A percentile compares a stretch with the other conserved stretches of the same genome.
Evolutionary conservation across 1,140 invertebrate genomes (phyloP).

Genomic region (Drosophila seguyi): DNA sequence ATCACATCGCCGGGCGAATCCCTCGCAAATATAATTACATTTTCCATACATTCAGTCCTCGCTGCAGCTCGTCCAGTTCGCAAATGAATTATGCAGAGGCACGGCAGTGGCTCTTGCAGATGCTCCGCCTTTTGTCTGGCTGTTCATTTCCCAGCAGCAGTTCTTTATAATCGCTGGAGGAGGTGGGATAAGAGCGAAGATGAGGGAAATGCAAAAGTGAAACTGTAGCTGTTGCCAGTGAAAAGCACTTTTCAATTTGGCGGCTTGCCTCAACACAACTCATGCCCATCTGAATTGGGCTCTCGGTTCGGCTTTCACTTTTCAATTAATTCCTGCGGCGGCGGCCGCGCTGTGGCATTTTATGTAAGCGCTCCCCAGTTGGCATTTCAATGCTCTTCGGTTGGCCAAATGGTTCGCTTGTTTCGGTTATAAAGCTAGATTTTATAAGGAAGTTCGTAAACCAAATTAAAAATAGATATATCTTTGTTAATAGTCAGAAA

Average conservation of each 20-base stretch:
- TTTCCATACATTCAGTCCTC: constrained; percentile 47
- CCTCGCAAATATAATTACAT: constrained; percentile 59
- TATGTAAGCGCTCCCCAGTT: constrained; percentile 58
- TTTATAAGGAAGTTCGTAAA: too few species aligned
- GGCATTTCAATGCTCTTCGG: constrained; percentile 27
- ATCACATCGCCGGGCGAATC: constrained; percentile 7
- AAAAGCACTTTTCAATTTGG: constrained; percentile 63
- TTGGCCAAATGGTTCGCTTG: constrained; percentile 5
- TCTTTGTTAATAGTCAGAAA: background rate
- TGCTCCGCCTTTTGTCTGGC: constrained; percentile 29
- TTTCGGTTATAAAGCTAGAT: background rate
- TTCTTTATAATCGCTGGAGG: constrained; percentile 12
- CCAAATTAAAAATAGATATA: background rate
- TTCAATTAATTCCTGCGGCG: constrained; percentile 74
- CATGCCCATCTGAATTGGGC: constrained; percentile 28
- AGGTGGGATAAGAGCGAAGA: background rate
- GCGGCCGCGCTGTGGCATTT: constrained; percentile 50
- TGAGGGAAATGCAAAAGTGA: constrained; percentile 44
- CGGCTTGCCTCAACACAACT: constrained; percentile 49
- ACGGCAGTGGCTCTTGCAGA: constrained; percentile 3
- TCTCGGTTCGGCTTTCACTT: constrained; percentile 63
- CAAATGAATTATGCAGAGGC: constrained; percentile 53
- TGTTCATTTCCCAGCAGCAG: constrained; percentile 41
- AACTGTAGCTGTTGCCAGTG: constrained; percentile 56
- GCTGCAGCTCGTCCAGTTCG: constrained; percentile 32